Conservation (phyloP, 2,113 vertebrate species). For the Sapajus apella region DNA sequence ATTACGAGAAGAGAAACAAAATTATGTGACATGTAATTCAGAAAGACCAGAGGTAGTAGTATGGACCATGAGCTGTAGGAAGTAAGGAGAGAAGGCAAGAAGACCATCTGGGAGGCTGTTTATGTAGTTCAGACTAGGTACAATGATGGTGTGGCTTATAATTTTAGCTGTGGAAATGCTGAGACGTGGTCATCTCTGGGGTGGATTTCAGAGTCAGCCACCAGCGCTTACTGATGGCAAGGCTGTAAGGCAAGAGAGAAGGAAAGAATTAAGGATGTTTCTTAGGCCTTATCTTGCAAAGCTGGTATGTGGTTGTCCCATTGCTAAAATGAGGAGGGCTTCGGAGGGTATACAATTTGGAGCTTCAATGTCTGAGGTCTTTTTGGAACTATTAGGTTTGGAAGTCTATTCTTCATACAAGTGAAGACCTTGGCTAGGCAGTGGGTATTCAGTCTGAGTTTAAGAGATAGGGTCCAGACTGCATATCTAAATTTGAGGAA, state of each 20-base stretch:
- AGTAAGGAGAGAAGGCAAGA: background rate
- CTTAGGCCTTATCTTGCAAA: background rate
- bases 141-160: background rate
- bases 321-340: background rate
- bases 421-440: background rate
- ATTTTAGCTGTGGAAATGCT: background rate
- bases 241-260: background rate
- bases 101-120: background rate
- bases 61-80: background rate
- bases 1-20: background rate
- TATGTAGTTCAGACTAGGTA: background rate
- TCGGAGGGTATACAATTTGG: background rate
- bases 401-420: background rate
- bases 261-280: background rate
- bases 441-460: background rate
- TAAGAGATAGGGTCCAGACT: background rate
- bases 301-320: background rate
- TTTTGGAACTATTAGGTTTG: background rate
- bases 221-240: background rate
- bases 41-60: background rate
- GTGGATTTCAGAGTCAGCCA: background rate
- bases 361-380: background rate
- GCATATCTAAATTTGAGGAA: background rate
- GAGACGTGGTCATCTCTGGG: background rate
- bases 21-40: background rate